Evolutionary conservation across 2,113 vertebrate species (phyloP).

Genomic region (Gnathonemus echidnorhynchus): DNA sequence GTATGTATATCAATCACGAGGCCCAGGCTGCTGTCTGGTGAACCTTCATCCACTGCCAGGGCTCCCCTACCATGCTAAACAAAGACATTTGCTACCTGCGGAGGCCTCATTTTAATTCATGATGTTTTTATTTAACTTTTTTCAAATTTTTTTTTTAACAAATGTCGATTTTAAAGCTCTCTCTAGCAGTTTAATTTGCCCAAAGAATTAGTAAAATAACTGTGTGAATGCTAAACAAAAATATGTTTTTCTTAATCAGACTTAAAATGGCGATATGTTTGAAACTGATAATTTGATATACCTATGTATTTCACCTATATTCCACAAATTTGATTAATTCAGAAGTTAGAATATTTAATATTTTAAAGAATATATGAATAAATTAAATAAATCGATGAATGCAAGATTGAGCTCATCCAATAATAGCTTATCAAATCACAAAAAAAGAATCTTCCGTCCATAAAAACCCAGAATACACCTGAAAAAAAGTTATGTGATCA

Average conservation of each 20-base stretch:
- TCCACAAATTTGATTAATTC: background rate
- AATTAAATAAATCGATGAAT: background rate
- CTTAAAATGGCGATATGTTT: background rate
- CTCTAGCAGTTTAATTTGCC: background rate
- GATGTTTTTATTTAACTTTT: background rate
- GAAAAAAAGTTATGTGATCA: background rate
- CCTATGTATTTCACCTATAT: background rate
- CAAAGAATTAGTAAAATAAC: background rate
- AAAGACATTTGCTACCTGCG: slow-evolving; percentile 10
- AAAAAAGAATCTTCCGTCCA: background rate
- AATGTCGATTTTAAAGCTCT: background rate
- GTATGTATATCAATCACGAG: slow-evolving; percentile 9
- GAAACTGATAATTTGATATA: background rate
- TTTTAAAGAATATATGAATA: background rate
- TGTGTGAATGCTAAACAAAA: background rate
- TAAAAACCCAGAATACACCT: background rate
- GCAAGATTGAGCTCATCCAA: background rate
- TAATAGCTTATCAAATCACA: background rate
- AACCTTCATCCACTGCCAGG: background rate
- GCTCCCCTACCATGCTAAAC: background rate
- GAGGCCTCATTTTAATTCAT: background rate
- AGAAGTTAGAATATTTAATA: background rate
- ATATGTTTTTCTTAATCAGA: background rate
- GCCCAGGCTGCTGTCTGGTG: background rate
- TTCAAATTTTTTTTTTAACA: background rate